These are phyloP conservation scores for Ceratosolen solmsi DNA, from an alignment of 1,140 invertebrate species.

Conservation along the genomic window DNA sequence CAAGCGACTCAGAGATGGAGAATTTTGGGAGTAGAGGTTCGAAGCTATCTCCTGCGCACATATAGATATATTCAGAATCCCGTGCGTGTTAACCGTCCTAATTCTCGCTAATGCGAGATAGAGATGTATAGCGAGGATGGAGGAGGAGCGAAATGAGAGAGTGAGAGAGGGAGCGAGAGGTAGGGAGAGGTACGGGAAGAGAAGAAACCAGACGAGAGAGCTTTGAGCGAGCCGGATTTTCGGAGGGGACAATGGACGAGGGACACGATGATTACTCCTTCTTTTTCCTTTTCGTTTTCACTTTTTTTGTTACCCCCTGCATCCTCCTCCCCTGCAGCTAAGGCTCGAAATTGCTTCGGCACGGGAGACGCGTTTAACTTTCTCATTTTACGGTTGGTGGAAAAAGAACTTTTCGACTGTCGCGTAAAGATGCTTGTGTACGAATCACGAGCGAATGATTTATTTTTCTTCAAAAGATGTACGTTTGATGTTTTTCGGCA, in stretches of 20 bases:
- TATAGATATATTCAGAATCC: neutral
- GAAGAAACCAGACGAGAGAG: slow-evolving; percentile 1
- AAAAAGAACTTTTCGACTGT: slow-evolving; percentile 38
- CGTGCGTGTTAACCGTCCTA: slow-evolving; percentile 29
- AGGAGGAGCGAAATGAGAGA: neutral
- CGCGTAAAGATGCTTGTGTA: slow-evolving; percentile 12
- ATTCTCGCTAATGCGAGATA: slow-evolving; percentile 41
- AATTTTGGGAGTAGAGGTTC: slow-evolving; percentile 23
- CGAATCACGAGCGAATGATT: slow-evolving; percentile 37
- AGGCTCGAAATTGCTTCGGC: slow-evolving; percentile 45
- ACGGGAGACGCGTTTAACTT: slow-evolving; percentile 48
- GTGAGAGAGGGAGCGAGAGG: neutral
- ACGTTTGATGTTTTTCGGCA: neutral
- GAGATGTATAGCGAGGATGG: slow-evolving; percentile 10
- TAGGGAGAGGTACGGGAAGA: neutral
- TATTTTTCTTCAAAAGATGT: slow-evolving; percentile 32
- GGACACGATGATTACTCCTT: slow-evolving; percentile 42
- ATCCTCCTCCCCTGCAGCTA: slow-evolving; percentile 11
- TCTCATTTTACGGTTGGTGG: slow-evolving; percentile 52
- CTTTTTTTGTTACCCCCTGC: slow-evolving; percentile 11
- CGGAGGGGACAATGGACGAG: slow-evolving; percentile 44
- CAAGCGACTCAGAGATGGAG: slow-evolving; percentile 16
- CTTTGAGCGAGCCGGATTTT: slow-evolving; percentile 43
- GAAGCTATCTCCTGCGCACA: neutral
- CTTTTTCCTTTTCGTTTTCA: slow-evolving; percentile 29